A percentile compares a stretch with the other conserved stretches of the same genome.
Evolutionary conservation across 2,888 invertebrate genomes (phyloP).

Genomic region (Drosophila bunnanda): DNA sequence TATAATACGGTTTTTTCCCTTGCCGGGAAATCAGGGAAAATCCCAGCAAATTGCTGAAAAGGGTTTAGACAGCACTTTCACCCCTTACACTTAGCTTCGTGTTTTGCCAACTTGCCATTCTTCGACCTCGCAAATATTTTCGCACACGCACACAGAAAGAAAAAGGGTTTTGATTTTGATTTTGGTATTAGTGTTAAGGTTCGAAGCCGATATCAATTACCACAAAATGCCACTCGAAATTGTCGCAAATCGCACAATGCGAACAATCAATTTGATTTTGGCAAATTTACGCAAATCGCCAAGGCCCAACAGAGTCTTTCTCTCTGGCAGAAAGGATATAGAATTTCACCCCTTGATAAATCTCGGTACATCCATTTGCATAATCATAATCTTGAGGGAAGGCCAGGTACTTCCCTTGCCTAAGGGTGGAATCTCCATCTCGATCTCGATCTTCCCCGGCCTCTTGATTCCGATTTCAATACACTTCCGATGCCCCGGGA

Average conservation of each 20-base stretch:
- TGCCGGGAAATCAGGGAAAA: background rate
- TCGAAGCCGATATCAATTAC: slow-evolving; percentile 67
- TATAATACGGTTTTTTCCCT: slow-evolving; percentile 2
- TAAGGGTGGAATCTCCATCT: slow-evolving; percentile 21
- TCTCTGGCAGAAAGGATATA: background rate
- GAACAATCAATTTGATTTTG: slow-evolving; percentile 71
- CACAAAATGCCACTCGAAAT: slow-evolving; percentile 76
- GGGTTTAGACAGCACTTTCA: slow-evolving; percentile 35
- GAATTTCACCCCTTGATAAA: slow-evolving; percentile 33
- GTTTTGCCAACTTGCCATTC: slow-evolving; percentile 70
- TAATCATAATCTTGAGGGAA: slow-evolving; percentile 65
- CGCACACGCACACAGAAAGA: slow-evolving; percentile 49
- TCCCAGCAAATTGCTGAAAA: background rate
- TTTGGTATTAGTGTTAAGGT: slow-evolving; percentile 2
- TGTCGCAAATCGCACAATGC: slow-evolving; percentile 66
- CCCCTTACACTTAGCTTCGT: slow-evolving; percentile 25
- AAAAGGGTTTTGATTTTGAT: slow-evolving; percentile 17
- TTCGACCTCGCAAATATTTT: slow-evolving; percentile 53
- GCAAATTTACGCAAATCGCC: slow-evolving; percentile 63
- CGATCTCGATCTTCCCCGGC: background rate
- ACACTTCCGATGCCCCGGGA: slow-evolving; percentile 57
- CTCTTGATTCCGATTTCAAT: slow-evolving; percentile 62
- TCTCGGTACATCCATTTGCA: slow-evolving; percentile 65
- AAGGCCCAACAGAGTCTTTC: background rate
- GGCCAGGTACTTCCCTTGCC: slow-evolving; percentile 53